These are phyloP conservation scores for Caenorhabditis sp. DNA, from an alignment of 2,888 invertebrate genomes.

Conservation along the genomic window DNA sequence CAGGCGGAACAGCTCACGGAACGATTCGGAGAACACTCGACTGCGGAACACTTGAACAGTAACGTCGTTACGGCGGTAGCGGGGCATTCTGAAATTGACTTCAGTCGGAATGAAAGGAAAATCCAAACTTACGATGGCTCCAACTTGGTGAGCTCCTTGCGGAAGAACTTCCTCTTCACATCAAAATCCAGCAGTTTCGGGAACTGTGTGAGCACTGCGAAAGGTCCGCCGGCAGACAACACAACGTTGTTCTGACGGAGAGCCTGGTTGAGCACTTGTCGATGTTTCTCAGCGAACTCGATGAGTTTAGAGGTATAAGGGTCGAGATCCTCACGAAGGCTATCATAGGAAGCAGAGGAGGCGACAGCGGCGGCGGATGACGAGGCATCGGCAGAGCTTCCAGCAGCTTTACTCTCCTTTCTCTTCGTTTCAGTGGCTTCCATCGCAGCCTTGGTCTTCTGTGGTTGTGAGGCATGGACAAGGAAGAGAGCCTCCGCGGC, in stretches of 20 bases:
- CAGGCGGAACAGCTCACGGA: constrained; percentile 90
- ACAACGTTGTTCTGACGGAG: constrained; percentile 87
- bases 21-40: constrained; percentile 93
- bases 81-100: constrained; percentile 52
- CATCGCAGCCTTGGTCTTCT: too few relatives aligned
- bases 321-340: too few relatives aligned
- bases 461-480: too few relatives aligned
- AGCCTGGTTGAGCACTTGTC: constrained; percentile 93
- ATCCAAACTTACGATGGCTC: constrained; percentile 87
- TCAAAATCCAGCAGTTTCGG: constrained; percentile 93
- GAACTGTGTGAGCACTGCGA: constrained; percentile 92
- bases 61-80: constrained; percentile 88
- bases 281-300: constrained; percentile 93
- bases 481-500: too few relatives aligned
- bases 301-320: too few relatives aligned
- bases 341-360: too few relatives aligned
- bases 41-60: constrained; percentile 91
- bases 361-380: too few relatives aligned
- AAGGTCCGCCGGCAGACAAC: constrained; percentile 88
- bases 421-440: too few relatives aligned
- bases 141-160: constrained; percentile 91
- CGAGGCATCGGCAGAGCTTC: too few relatives aligned
- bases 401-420: too few relatives aligned
- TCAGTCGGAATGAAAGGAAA: too few relatives aligned
- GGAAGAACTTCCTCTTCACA: constrained; percentile 91